Evolutionary conservation across 2,113 vertebrate species (phyloP), one percentile per base, ranked within the genome.

Genomic region (Labeo catla): DNA sequence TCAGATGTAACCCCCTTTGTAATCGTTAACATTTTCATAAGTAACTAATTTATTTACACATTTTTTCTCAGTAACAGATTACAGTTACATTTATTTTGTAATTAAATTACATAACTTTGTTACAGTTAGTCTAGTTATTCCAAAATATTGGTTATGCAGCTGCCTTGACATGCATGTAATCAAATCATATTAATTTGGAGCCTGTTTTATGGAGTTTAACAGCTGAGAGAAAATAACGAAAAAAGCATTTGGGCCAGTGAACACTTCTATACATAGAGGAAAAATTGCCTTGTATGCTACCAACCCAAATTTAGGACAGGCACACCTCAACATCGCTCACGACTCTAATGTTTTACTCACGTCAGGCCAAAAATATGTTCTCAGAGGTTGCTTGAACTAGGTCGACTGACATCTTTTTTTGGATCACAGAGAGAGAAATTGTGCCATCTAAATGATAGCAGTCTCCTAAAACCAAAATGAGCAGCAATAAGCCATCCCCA

Each of bases 271-370:
- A 79, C 43, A 61, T 68, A 6, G 50, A 78, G 79, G 21, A 70
- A 61, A 93, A 93, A 94, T 92, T 91, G 93, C 93, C 90, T 93
- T 89, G 90, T 86, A 92, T 90, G 91, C 92, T 92, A 88, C 90
- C 81, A 15, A 82, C 57, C 91, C 93, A 94, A 93, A 95, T 95
- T 94, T 95, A 95, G 94, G 94, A 92, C 93, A 94, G 93, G 91
- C 94, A 92, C 94, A 94, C 94, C 94, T 94, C 93, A 91, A 94
- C 93, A 94, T 94, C 94, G 92, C 93, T 95, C 94, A 94, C 92
- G 92, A 92, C 92, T 94, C 93, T 93, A 92, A 92, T 93, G 93
- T 93, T 94, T 95, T 94, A 94, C 92, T 92, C 88, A 91, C 92
- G 91, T 93, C 92, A 91, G 92, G 92, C 93, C 94, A 93, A 93